Conservation (phyloP, 2,113 vertebrate genomes). For the Anhinga anhinga region DNA sequence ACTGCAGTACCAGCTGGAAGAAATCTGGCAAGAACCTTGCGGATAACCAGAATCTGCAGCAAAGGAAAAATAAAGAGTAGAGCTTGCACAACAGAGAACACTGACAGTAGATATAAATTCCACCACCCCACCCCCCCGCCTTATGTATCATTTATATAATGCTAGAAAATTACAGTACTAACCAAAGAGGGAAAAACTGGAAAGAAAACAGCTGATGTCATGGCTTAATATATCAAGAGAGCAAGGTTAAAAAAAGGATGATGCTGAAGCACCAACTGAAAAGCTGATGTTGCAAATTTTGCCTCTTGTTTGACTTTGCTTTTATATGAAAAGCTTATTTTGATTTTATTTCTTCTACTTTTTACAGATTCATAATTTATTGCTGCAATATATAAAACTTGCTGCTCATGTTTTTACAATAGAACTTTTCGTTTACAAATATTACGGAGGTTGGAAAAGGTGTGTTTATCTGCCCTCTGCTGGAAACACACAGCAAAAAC, state of each 20-base stretch:
- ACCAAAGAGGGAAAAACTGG: neutral
- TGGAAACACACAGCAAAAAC: neutral
- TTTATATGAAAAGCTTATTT: neutral
- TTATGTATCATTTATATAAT: neutral
- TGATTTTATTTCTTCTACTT: neutral
- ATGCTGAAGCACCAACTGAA: neutral
- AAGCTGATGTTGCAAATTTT: neutral
- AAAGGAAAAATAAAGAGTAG: neutral
- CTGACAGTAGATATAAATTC: neutral
- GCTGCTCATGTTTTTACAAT: neutral
- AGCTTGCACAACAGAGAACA: neutral
- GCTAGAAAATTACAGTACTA: neutral
- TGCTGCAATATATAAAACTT: neutral
- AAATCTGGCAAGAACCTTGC: neutral
- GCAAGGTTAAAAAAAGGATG: neutral
- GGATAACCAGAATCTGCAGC: neutral
- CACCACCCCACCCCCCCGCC: no score
- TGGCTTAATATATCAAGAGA: neutral
- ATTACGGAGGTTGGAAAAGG: neutral
- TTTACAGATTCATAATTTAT: neutral
- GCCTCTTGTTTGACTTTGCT: neutral
- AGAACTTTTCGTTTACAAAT: neutral
- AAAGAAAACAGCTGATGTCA: slow-evolving; percentile 1
- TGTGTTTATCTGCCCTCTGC: slow-evolving; percentile 41
- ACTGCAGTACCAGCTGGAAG: slow-evolving; percentile 12